Evolutionary conservation across 2,113 vertebrate genomes (phyloP).

Genomic region (Capra hircus): DNA sequence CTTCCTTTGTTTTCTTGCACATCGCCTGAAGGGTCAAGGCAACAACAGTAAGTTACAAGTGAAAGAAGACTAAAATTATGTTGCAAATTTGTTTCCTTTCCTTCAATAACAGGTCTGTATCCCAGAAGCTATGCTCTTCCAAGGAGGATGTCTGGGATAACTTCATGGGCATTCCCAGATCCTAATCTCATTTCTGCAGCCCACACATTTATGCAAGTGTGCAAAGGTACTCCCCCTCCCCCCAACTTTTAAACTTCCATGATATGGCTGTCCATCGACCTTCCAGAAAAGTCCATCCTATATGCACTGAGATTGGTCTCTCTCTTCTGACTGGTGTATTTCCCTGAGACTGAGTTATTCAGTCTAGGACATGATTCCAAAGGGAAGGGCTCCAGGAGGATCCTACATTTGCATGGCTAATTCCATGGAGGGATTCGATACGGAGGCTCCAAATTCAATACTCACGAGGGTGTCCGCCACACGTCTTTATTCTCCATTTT

Average conservation of each 20-base stretch:
- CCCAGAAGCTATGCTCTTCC: background rate
- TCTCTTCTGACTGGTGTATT: background rate
- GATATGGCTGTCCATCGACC: background rate
- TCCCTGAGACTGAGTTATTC: background rate
- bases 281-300: background rate
- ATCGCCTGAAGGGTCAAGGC: background rate
- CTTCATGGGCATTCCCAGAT: background rate
- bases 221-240: background rate
- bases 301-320: background rate
- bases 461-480: rapidly evolving
- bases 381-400: background rate
- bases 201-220: background rate
- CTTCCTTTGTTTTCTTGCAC: background rate
- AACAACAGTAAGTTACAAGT: background rate
- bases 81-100: background rate
- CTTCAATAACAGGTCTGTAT: background rate
- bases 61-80: background rate
- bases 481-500: background rate
- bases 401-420: background rate
- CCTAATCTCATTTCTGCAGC: background rate
- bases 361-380: background rate
- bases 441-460: no score
- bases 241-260: background rate
- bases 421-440: background rate
- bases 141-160: background rate